Evolutionary conservation across 2,797 vertebrate species (phyloP).

Genomic region (Chrysolophus pictus): DNA sequence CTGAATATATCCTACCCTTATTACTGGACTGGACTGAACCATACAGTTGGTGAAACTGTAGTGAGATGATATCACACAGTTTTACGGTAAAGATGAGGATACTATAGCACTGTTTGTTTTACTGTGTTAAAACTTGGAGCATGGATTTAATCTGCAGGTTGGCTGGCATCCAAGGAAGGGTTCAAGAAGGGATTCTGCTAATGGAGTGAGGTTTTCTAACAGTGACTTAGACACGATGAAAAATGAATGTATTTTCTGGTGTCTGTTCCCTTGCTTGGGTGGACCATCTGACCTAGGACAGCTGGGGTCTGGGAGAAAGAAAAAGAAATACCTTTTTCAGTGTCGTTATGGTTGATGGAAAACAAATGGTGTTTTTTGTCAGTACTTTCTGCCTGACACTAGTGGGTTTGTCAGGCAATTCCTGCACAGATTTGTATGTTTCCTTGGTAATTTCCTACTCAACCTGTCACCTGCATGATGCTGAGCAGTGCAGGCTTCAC

Average conservation of each 20-base stretch:
- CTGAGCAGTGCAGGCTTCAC: neutral
- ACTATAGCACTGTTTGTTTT: neutral
- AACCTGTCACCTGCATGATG: neutral
- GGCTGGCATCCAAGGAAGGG: slow-evolving; percentile 8
- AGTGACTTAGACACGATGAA: neutral
- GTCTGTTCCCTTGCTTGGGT: neutral
- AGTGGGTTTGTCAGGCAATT: neutral
- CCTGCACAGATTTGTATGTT: neutral
- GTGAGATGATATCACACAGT: neutral
- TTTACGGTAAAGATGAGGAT: neutral
- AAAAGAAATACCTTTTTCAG: neutral
- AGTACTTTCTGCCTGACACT: neutral
- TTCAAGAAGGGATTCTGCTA: neutral
- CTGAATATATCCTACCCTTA: neutral
- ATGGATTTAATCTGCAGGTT: slow-evolving; percentile 16
- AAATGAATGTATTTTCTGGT: neutral
- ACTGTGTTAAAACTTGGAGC: neutral
- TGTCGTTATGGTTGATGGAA: neutral
- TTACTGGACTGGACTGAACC: neutral
- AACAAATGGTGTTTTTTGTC: neutral
- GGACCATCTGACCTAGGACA: neutral
- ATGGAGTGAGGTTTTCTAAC: neutral
- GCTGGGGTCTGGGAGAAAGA: neutral
- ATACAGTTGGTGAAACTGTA: neutral
- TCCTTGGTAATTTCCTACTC: neutral